Percentiles rank a stretch among this genome's conserved stretches.
Conservation (phyloP, 2,113 vertebrate species). For the Spea multiplicata region DNA sequence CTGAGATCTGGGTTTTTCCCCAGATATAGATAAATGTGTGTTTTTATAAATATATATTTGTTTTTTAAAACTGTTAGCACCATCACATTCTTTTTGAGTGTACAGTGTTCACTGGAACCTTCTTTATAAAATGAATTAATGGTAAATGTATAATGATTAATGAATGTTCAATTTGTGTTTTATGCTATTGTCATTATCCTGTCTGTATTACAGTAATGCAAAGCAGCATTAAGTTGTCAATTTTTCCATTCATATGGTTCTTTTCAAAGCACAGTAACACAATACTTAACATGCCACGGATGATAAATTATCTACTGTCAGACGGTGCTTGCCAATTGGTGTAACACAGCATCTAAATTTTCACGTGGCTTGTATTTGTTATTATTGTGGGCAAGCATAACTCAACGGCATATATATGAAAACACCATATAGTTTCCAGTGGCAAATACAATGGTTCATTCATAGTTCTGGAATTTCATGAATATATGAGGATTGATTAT, state of each 20-base stretch:
- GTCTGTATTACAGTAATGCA: slow-evolving; percentile 2
- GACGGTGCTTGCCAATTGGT: background rate
- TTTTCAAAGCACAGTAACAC: slow-evolving; percentile 22
- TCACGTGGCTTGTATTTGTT: slow-evolving; percentile 12
- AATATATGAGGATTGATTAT: slow-evolving; percentile 15
- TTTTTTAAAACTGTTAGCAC: too few species aligned
- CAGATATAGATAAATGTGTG: too few species aligned
- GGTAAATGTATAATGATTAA: slow-evolving; percentile 21
- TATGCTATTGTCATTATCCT: slow-evolving; percentile 15
- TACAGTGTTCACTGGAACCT: background rate
- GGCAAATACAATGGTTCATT: background rate
- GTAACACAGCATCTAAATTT: slow-evolving; percentile 12
- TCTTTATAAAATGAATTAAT: too few species aligned
- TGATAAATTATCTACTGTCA: slow-evolving; percentile 16
- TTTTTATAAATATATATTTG: too few species aligned
- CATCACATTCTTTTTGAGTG: too few species aligned
- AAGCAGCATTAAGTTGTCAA: slow-evolving; percentile 18
- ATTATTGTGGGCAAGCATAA: too few species aligned
- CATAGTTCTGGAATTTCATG: background rate
- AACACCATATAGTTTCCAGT: slow-evolving; percentile 1
- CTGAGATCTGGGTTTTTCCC: too few species aligned
- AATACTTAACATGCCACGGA: slow-evolving; percentile 12
- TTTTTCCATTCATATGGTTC: slow-evolving; percentile 17
- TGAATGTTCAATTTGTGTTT: slow-evolving; percentile 6
- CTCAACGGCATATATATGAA: background rate